Base-by-base conservation (phyloP, 2,888 invertebrate species). In the Conus canariensis region DNA sequence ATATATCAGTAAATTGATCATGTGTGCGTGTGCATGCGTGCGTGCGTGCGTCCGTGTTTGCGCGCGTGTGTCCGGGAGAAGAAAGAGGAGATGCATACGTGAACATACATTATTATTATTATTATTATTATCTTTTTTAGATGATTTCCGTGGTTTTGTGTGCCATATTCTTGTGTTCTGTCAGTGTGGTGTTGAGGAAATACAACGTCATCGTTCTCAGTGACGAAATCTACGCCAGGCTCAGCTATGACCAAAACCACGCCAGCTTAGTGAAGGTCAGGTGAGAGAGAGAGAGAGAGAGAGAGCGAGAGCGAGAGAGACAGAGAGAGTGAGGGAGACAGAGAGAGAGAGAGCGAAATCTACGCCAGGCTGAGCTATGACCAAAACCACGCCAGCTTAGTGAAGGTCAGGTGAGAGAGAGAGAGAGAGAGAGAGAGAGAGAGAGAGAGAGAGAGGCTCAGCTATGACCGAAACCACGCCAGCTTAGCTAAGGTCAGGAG, bases 161-260 rank as follows among this genome's bases (percentile, higher is more conserved):
- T 45, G 45, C 60, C 12, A 22, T 60, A 19, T 58, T 45, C 70
- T 60, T 89, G 4, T n/a, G 0, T 82, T 88, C 85, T 10, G 90
- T 56, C 92, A 95, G 95, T 88, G 91, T 93, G 14, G 92, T 92
- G 8, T 95, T 94, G 90, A 92, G 95, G 22, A 92, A 93, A 89
- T 92, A 96, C 92, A 94, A 95, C 16, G 94, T 96, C 56, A 88
- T 95, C 16, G 95, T 96, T 6, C 90, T 96, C 9, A 93, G 94
- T 89, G 96, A 96, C 93, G 96, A 96, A 90, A 96, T 96, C 45
- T 96, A 96, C 89, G 95, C 94, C 12, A 87, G 96, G 70, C 91
- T 96, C 2, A 93, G 94, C 56, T 95, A 93, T 88, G 91, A 92
- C 8, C 92, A 93, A 10, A 90, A 92, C 7, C 95, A 95, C 88